Conservation (phyloP, 2,113 vertebrate species). For the Pluvialis apricaria region DNA sequence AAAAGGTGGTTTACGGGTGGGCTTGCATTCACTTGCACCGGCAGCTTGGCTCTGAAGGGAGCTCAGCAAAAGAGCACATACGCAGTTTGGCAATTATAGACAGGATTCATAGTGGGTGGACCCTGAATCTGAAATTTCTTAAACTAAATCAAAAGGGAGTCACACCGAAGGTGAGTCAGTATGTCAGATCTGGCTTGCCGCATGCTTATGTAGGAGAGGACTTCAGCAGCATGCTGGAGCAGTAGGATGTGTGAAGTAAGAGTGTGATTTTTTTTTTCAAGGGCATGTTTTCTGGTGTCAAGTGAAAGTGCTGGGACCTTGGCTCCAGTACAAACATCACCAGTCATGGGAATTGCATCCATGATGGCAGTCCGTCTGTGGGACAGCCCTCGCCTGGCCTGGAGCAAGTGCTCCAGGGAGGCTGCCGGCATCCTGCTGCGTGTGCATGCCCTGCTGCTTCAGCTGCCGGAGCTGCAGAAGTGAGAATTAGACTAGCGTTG, state of each 20-base stretch:
- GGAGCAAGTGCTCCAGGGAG: accelerated
- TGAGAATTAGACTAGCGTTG: neutral
- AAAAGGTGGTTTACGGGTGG: neutral
- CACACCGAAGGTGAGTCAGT: accelerated
- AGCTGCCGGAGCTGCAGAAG: neutral
- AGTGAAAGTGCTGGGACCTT: neutral
- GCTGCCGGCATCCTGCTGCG: accelerated
- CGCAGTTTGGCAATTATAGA: accelerated
- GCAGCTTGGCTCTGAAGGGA: neutral
- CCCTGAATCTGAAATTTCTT: neutral
- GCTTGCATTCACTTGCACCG: accelerated
- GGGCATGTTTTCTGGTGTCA: neutral
- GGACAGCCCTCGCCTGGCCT: neutral
- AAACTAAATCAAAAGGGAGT: neutral
- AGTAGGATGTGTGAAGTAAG: neutral
- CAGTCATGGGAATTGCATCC: neutral
- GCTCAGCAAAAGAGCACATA: accelerated
- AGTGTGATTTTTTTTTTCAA: neutral
- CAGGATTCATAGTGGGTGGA: neutral
- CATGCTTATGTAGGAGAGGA: neutral
- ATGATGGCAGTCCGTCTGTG: accelerated
- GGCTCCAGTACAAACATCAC: accelerated
- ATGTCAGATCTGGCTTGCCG: neutral
- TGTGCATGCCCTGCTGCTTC: accelerated
- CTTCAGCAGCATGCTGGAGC: neutral